Evolutionary conservation across 2,888 invertebrate species (phyloP).

Genomic region (Ctenicera cuprea): DNA sequence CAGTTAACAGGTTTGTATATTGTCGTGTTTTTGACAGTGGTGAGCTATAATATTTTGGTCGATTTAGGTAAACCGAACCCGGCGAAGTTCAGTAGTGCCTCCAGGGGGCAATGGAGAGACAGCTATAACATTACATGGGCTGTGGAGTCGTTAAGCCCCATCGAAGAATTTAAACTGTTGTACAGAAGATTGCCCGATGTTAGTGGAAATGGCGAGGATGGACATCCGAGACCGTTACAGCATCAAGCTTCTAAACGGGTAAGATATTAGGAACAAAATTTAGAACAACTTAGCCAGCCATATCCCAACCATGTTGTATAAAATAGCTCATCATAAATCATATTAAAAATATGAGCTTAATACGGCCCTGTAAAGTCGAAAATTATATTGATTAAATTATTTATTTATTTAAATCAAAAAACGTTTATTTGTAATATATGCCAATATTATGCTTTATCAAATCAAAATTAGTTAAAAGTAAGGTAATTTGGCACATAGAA

Average conservation of each 20-base stretch:
- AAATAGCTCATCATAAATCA: too few species aligned
- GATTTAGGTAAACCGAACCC: conserved; percentile 78
- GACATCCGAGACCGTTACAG: conserved; percentile 72
- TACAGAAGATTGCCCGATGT: conserved; percentile 78
- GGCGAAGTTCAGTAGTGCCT: conserved; percentile 79
- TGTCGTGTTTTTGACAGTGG: not conserved
- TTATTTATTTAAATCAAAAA: too few species aligned
- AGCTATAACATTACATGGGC: conserved; percentile 83
- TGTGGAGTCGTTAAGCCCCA: conserved; percentile 80
- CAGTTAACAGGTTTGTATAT: conserved; percentile 77
- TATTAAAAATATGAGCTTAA: not conserved
- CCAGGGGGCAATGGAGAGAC: conserved; percentile 76
- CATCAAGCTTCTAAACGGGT: conserved; percentile 72
- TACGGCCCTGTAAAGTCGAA: not conserved
- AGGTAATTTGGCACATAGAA: too few species aligned
- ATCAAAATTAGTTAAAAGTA: too few species aligned
- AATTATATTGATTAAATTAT: too few species aligned
- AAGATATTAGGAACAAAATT: conserved; percentile 41
- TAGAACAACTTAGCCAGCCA: not conserved
- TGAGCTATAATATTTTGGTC: not conserved
- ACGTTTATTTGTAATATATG: too few species aligned
- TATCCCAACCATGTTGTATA: too few species aligned
- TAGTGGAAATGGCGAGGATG: conserved; percentile 66
- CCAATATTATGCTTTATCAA: too few species aligned
- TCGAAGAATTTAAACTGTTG: conserved; percentile 80